A percentile compares a stretch with the other conserved stretches of the same genome.
phyloP scores from a whole-genome alignment of 2,113 vertebrate genomes.

The Microtus richardsoni region DNA sequence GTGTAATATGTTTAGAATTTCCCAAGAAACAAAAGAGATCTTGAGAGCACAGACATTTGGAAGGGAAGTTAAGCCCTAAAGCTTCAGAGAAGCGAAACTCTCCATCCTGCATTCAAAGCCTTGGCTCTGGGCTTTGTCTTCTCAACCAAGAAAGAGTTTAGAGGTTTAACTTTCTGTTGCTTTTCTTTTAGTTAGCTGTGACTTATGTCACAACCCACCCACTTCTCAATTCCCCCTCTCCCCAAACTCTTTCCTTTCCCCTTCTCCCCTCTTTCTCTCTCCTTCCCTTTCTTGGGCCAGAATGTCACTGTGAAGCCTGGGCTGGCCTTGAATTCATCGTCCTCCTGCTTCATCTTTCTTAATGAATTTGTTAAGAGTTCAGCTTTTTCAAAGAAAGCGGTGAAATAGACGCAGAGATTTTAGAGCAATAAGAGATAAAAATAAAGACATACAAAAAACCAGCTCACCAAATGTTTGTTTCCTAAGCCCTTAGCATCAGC shows the following conservation, averaged over 20 bases:
- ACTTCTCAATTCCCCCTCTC: not conserved
- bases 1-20: conserved; percentile 71
- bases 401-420: not conserved
- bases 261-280: too few species aligned
- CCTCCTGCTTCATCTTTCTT: not conserved
- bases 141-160: not conserved
- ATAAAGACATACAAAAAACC: not conserved
- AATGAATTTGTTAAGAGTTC: not conserved
- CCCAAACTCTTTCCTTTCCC: not conserved
- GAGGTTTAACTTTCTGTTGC: conserved; percentile 26
- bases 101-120: conserved; percentile 13
- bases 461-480: not conserved
- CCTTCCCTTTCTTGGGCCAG: not conserved
- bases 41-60: conserved; percentile 53
- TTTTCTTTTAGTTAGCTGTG: not conserved
- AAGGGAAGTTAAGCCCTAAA: conserved; percentile 64
- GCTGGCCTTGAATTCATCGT: not conserved
- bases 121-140: conserved; percentile 27
- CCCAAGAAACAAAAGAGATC: conserved; percentile 66
- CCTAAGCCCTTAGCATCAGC: not conserved
- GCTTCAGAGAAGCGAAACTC: conserved; percentile 43
- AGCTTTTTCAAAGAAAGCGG: conserved; percentile 5
- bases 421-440: not conserved
- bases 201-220: not conserved
- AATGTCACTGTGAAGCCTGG: not conserved